Conservation (phyloP, 2,797 vertebrate genomes). For the Heteromormyrus szaboi region DNA sequence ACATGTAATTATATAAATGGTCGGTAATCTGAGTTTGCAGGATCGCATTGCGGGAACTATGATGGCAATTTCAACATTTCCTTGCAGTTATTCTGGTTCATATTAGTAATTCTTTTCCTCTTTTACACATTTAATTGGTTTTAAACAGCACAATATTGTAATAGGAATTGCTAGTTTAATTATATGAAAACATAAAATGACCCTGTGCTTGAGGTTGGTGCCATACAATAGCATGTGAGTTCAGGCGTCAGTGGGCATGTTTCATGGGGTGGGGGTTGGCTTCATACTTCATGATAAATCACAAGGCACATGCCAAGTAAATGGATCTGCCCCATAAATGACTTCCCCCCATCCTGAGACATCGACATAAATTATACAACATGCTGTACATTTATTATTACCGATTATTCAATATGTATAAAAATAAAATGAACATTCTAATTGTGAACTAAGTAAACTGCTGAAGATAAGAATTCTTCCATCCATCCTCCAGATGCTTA, state of each 20-base stretch:
- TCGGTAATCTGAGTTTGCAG: neutral
- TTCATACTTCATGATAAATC: neutral
- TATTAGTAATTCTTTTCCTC: neutral
- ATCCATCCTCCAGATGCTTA: neutral
- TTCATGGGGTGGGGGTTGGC: neutral
- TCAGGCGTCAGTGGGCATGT: neutral
- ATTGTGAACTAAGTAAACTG: neutral
- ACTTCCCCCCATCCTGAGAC: neutral
- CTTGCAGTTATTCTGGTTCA: neutral
- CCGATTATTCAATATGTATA: neutral
- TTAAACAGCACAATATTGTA: neutral
- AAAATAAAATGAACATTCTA: neutral
- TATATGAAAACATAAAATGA: neutral
- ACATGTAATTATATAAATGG: neutral
- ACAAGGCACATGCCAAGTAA: neutral
- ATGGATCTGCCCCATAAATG: neutral
- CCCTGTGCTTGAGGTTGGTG: neutral
- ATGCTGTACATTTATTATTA: neutral
- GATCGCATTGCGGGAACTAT: neutral
- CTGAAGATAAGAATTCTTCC: neutral
- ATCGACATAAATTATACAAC: neutral
- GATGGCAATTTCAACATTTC: neutral
- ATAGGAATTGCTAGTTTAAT: neutral
- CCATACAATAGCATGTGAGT: neutral
- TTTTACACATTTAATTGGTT: neutral